phyloP scores from a whole-genome alignment of 1,140 invertebrate species.

The Zaprionus kolodkinae region DNA sequence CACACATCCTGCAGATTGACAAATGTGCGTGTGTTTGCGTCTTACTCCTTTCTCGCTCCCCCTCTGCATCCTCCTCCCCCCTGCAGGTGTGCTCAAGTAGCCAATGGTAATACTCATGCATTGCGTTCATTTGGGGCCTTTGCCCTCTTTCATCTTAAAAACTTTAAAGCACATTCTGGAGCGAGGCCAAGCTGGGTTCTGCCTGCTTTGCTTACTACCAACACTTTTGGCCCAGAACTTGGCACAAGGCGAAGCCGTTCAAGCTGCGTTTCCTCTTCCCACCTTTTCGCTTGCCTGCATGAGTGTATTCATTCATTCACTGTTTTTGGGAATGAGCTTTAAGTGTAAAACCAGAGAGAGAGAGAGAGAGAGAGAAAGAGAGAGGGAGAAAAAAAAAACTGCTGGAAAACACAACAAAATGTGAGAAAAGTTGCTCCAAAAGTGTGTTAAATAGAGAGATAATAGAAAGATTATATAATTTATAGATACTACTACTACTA shows the following conservation, averaged over 20 bases:
- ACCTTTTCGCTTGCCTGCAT: too few relatives aligned
- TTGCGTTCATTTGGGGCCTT: conserved; percentile 32
- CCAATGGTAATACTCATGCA: conserved; percentile 47
- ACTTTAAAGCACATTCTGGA: conserved; percentile 34
- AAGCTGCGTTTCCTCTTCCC: conserved; percentile 16
- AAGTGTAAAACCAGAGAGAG: too few relatives aligned
- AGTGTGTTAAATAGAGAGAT: too few relatives aligned
- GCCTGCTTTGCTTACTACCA: conserved; percentile 6
- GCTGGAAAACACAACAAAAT: background rate
- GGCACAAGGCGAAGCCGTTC: conserved; percentile 23
- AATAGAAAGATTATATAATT: too few relatives aligned
- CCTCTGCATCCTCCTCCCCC: background rate
- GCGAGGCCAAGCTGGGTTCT: conserved; percentile 12
- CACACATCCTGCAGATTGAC: conserved; percentile 27
- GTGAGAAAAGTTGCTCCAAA: background rate
- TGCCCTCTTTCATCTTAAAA: conserved; percentile 30
- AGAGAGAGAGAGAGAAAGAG: too few relatives aligned
- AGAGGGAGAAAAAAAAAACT: too few relatives aligned
- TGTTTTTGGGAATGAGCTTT: background rate
- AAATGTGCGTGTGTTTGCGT: conserved; percentile 52
- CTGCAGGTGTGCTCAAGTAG: conserved; percentile 47
- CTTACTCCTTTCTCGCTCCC: background rate
- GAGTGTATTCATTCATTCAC: conserved; percentile 9
- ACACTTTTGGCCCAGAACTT: conserved; percentile 36
- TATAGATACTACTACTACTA: too few relatives aligned